Conservation (phyloP, 2,797 vertebrate genomes). For the Aplochiton taeniatus region DNA sequence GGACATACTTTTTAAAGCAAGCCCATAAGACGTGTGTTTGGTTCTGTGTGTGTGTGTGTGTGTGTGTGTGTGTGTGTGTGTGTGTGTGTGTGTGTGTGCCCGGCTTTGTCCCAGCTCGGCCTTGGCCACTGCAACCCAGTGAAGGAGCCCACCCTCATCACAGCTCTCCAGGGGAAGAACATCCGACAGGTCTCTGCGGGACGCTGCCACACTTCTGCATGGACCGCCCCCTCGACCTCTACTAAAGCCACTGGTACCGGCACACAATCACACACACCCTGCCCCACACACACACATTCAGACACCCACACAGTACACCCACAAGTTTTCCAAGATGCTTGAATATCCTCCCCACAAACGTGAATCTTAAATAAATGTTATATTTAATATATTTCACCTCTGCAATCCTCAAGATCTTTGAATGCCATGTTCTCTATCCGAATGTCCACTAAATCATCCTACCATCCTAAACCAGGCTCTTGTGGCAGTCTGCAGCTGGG, state of each 20-base stretch:
- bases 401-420: no score
- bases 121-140: slow-evolving; percentile 78
- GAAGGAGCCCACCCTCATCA: slow-evolving; percentile 76
- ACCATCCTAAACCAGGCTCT: slow-evolving; percentile 52
- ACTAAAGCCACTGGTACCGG: slow-evolving; percentile 73
- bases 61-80: background rate
- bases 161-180: slow-evolving; percentile 74
- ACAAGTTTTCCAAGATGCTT: background rate
- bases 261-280: background rate
- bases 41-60: slow-evolving; percentile 22
- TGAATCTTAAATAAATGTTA: no score
- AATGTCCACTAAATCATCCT: no score
- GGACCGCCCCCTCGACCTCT: slow-evolving; percentile 78
- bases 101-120: slow-evolving; percentile 67
- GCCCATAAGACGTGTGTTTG: background rate
- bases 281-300: background rate
- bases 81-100: background rate
- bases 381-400: no score
- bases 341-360: background rate
- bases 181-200: slow-evolving; percentile 81
- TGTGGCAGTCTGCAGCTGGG: slow-evolving; percentile 71
- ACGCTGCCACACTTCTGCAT: slow-evolving; percentile 82
- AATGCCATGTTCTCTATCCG: no score
- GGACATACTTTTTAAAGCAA: no score
- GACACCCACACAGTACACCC: background rate